These are phyloP conservation scores for Rutilus rutilus DNA, from an alignment of 2,113 vertebrate genomes.

Conservation along the genomic window DNA sequence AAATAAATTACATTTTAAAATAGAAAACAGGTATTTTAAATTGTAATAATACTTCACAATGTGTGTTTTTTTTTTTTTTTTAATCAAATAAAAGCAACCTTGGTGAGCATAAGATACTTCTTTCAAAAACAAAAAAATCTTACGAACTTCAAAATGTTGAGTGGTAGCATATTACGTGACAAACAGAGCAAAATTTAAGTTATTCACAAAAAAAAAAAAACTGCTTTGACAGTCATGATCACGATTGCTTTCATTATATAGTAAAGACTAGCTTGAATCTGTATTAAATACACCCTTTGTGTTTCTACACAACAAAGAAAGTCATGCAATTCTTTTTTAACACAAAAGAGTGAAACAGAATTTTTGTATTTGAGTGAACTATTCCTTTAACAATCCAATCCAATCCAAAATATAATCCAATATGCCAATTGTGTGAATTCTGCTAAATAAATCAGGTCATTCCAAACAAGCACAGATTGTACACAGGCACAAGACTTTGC, in stretches of 20 bases:
- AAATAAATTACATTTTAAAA: too few species aligned
- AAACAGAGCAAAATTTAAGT: not conserved
- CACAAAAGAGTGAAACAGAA: not conserved
- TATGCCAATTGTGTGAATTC: conserved; percentile 29
- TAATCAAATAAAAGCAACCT: not conserved
- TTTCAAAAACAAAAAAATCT: too few species aligned
- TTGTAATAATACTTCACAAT: not conserved
- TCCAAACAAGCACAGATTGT: conserved; percentile 38
- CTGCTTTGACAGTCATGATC: too few species aligned
- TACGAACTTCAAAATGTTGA: too few species aligned
- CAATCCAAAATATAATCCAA: not conserved
- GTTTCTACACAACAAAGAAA: too few species aligned
- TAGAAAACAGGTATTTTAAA: not conserved
- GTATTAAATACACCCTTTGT: not conserved
- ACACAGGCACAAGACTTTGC: conserved; percentile 27
- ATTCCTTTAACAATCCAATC: conserved; percentile 16
- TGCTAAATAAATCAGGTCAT: conserved; percentile 42
- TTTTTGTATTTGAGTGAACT: not conserved
- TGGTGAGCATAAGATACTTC: not conserved
- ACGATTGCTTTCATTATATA: not conserved
- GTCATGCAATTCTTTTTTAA: too few species aligned
- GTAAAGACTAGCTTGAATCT: not conserved
- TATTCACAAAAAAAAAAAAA: too few species aligned
- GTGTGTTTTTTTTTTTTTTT: not conserved
- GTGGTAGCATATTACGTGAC: not conserved